Base-by-base conservation (phyloP, 2,113 vertebrate species). In the Dolichallabes microphthalmus region DNA sequence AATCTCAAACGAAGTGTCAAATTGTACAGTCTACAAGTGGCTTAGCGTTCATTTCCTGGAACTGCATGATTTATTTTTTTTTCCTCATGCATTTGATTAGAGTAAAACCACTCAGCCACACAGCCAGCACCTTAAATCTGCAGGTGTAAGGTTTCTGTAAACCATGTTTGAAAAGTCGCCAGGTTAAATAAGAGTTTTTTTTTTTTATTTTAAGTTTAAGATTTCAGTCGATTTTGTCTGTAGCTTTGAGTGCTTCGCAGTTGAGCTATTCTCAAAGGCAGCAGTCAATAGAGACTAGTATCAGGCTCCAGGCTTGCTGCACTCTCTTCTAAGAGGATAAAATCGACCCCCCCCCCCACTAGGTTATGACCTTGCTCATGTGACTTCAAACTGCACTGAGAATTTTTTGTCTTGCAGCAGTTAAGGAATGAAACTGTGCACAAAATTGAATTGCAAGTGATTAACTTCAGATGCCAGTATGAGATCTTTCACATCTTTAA, bases 141-240 rank as follows among this genome's bases (percentile, higher is more conserved):
- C 52, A 32, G 50, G 75, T 77, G 75, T 77, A 32, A 20, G 27
- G 52, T 77, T 77, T 77, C 75, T 5, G 1, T 32, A 57, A 57
- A 32, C 52, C 75, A 19, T 57, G 53, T 53, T 76, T 76, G 73
- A n/a, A 27, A 20, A 30, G 55, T 77, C 75, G 32, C 75, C 15
- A 57, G 75, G 75, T 77, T 77, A 57, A 77, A 77, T 32, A 32
- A 57, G 13, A 57, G 50, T 45, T 45, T 25, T 71, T 39, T 68
- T 68, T 71, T 2, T 27, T 27, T 20, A 4, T 19, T 32, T 30
- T 57, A 27, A 32, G 75, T 77, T 27, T 57, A 77, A 57, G 27
- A 57, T 77, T 77, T 77, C 75, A 77, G 53, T 57, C 53, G 17
- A 77, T 57, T 61, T 76, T 20, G 53, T 77, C 75, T 77, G 73